Percentiles rank a stretch among this genome's conserved stretches.
Conservation (phyloP, 2,888 invertebrate genomes). For the Lepidonotus clava region DNA sequence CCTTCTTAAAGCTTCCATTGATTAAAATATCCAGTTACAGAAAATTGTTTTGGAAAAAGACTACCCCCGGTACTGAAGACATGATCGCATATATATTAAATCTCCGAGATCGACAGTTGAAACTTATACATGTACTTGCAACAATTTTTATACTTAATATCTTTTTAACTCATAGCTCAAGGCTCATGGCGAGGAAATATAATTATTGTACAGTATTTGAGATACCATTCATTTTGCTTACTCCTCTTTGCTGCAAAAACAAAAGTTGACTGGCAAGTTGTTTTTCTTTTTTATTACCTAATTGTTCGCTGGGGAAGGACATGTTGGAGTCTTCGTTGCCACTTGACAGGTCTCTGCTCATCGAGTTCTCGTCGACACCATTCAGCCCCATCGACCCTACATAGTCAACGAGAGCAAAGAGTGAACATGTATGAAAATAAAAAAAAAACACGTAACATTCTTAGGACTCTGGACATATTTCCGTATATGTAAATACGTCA, state of each 20-base stretch:
- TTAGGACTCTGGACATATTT: no score
- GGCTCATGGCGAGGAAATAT: no score
- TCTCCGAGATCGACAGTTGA: not conserved
- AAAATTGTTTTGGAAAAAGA: no score
- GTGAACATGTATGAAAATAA: no score
- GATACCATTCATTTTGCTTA: not conserved
- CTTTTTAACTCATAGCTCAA: no score
- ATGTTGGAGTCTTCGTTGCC: slow-evolving; percentile 77
- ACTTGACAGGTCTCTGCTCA: slow-evolving; percentile 37
- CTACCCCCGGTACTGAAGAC: no score
- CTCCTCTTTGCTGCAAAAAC: not conserved
- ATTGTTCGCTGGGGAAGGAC: slow-evolving; percentile 69
- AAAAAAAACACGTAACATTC: not conserved
- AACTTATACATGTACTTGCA: no score
- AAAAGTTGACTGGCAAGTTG: not conserved
- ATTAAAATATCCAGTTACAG: no score
- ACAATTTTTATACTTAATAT: no score
- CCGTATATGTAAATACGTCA: no score
- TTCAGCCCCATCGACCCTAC: slow-evolving; percentile 10
- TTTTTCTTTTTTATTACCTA: not conserved
- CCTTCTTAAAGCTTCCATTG: not conserved
- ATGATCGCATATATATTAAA: not conserved
- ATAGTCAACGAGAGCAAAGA: not conserved
- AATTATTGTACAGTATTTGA: not conserved
- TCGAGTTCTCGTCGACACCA: slow-evolving; percentile 31